Evolutionary conservation across 2,888 invertebrate genomes (phyloP).

Genomic region (Gymnosoma rotundatum): DNA sequence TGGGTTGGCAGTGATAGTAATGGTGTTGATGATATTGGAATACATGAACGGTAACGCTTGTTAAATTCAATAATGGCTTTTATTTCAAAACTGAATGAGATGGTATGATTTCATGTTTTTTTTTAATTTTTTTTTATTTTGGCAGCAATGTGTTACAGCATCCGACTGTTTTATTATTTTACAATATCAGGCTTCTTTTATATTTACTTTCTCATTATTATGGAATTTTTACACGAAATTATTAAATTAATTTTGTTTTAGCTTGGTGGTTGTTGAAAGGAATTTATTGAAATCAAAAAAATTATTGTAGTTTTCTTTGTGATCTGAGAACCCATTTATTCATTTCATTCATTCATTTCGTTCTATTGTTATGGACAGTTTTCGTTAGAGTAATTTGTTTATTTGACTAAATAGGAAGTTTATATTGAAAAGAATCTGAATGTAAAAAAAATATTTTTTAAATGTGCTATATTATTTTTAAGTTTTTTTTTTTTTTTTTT

Average conservation of each 20-base stretch:
- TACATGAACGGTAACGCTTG: not conserved
- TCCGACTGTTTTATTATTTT: constrained; percentile 23
- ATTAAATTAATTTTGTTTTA: constrained; percentile 36
- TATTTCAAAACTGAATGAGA: constrained; percentile 25
- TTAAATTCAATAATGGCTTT: constrained; percentile 44
- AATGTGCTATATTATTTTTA: no score
- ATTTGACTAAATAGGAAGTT: no score
- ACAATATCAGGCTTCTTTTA: constrained; percentile 1
- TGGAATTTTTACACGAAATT: constrained; percentile 47
- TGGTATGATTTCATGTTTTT: not conserved
- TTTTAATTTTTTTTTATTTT: not conserved
- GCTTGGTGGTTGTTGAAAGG: not conserved
- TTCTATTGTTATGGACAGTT: no score
- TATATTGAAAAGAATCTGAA: no score
- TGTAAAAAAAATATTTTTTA: no score
- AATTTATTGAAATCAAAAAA: not conserved
- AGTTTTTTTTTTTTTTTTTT: no score
- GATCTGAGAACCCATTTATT: no score
- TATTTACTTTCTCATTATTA: constrained; percentile 31
- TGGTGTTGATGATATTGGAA: constrained; percentile 19
- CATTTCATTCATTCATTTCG: no score
- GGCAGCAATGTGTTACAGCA: constrained; percentile 9
- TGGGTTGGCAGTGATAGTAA: constrained; percentile 16
- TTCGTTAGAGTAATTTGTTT: no score
- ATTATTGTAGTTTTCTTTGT: not conserved